phyloP scores from a whole-genome alignment of 2,797 vertebrate genomes.

The Emys orbicularis region DNA sequence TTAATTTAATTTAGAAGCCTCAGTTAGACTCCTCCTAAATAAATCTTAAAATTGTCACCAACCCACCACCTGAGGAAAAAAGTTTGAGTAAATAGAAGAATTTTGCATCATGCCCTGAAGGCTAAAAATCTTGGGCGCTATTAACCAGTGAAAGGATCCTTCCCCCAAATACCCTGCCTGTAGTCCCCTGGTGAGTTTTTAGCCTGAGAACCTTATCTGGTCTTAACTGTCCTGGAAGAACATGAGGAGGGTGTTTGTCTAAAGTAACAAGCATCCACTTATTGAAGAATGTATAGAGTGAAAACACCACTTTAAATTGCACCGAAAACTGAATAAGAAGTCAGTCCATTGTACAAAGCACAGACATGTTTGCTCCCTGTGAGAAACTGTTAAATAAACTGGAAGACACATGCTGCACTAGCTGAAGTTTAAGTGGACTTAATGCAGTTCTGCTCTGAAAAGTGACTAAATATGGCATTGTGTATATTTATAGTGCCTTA shows the following conservation, averaged over 20 bases:
- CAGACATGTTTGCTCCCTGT: not conserved
- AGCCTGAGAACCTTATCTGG: conserved; percentile 49
- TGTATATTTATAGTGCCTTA: not conserved
- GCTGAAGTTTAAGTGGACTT: not conserved
- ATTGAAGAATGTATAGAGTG: conserved; percentile 38
- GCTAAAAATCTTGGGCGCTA: not conserved
- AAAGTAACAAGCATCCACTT: conserved; percentile 42
- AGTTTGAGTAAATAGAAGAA: conserved; percentile 48
- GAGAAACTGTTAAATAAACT: not conserved
- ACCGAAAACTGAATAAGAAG: not conserved
- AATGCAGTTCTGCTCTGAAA: not conserved
- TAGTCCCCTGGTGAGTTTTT: not conserved
- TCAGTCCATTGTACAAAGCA: conserved; percentile 15
- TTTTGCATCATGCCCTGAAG: not conserved
- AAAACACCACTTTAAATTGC: not conserved
- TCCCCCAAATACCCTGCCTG: not conserved
- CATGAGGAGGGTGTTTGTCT: conserved; percentile 51
- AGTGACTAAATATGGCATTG: accelerated
- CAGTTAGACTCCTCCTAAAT: not conserved
- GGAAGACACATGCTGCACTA: not conserved
- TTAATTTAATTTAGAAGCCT: conserved; percentile 35
- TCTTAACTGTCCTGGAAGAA: conserved; percentile 46
- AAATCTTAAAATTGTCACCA: conserved; percentile 31
- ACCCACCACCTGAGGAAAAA: conserved; percentile 21
- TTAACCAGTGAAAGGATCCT: not conserved